phyloP scores from a whole-genome alignment of 2,888 invertebrate genomes.

The Callinectes sapidus region DNA sequence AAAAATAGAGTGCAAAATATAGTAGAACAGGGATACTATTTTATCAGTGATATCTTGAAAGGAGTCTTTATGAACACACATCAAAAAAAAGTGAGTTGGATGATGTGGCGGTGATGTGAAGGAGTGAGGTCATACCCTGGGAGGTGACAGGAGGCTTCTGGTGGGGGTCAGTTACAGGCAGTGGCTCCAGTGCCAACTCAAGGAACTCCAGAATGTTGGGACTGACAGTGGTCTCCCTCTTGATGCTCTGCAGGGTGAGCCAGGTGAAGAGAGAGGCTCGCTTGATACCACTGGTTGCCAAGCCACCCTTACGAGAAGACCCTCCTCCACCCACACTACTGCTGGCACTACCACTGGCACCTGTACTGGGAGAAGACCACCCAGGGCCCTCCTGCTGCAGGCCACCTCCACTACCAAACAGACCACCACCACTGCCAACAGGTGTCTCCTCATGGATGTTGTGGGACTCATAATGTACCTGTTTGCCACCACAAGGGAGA shows the following conservation, averaged over 20 bases:
- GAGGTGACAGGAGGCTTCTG: conserved; percentile 73
- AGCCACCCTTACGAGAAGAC: conserved; percentile 48
- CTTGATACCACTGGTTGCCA: conserved; percentile 59
- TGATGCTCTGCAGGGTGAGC: conserved; percentile 97
- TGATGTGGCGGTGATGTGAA: neutral
- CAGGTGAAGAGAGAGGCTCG: conserved; percentile 92
- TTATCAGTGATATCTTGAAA: too few species aligned
- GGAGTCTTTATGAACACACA: too few species aligned
- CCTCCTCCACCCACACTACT: conserved; percentile 42
- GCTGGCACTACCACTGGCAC: conserved; percentile 40
- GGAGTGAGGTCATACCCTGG: conserved; percentile 72
- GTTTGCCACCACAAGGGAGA: conserved; percentile 48
- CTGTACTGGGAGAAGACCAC: conserved; percentile 53
- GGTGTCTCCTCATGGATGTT: conserved; percentile 81
- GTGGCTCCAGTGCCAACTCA: conserved; percentile 96
- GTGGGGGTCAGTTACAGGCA: conserved; percentile 81
- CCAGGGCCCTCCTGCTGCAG: conserved; percentile 51
- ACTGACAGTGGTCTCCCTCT: conserved; percentile 97
- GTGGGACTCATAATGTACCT: conserved; percentile 89
- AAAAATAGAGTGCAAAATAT: neutral
- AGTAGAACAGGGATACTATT: neutral
- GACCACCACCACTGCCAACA: conserved; percentile 66
- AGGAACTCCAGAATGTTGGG: conserved; percentile 97
- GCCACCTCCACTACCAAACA: conserved; percentile 34
- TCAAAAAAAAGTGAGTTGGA: too few species aligned